Conservation (phyloP, 2,888 invertebrate genomes). For the Pollenia griseotomentosa region DNA sequence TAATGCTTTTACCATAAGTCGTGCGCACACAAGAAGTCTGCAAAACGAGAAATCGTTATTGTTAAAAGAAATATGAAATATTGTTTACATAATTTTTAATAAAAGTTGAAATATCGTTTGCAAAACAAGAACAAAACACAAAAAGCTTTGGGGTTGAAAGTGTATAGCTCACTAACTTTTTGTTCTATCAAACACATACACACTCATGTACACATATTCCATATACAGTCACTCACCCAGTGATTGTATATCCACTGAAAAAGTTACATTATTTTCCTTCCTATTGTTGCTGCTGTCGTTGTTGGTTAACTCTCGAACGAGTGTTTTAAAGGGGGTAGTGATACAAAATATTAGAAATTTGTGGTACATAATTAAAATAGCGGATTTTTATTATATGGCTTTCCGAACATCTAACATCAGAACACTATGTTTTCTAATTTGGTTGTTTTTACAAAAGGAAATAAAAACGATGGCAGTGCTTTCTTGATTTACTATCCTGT, state of each 20-base stretch:
- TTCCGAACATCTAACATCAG: too few relatives aligned
- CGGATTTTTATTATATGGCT: not conserved
- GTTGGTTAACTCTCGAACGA: slow-evolving; percentile 8
- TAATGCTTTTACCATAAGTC: slow-evolving; percentile 18
- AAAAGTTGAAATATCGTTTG: slow-evolving; percentile 2
- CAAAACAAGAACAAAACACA: not conserved
- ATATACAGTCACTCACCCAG: not conserved
- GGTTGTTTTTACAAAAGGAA: too few relatives aligned
- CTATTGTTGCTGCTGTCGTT: slow-evolving; percentile 1
- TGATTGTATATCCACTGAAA: slow-evolving; percentile 13
- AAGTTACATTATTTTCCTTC: not conserved
- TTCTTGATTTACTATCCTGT: too few relatives aligned
- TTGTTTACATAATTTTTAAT: slow-evolving; percentile 25
- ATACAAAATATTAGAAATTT: not conserved
- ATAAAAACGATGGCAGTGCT: too few relatives aligned
- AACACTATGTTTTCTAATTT: too few relatives aligned
- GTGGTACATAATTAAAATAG: slow-evolving; percentile 28
- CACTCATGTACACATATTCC: not conserved
- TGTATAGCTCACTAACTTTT: slow-evolving; percentile 20
- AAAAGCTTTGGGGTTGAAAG: slow-evolving; percentile 53
- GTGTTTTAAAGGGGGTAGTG: slow-evolving; percentile 3
- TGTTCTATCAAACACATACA: slow-evolving; percentile 1
- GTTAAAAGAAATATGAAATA: not conserved
- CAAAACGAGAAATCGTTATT: slow-evolving; percentile 19
- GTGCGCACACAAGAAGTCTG: slow-evolving; percentile 24